Percentiles rank a stretch among this genome's conserved stretches.
Evolutionary conservation across 1,140 invertebrate genomes (phyloP).

Genomic region (Brachionus rotundiformis): DNA sequence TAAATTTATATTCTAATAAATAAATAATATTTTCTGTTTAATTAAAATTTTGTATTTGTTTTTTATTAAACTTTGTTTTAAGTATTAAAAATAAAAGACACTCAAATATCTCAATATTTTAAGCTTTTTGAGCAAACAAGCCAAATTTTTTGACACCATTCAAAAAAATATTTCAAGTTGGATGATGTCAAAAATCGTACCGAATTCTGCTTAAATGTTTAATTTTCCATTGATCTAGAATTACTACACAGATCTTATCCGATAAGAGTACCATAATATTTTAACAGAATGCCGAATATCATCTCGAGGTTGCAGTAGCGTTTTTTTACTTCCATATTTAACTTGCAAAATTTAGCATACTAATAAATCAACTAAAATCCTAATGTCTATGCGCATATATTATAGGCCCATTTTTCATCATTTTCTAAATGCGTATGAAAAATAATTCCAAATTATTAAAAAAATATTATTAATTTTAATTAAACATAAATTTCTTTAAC

Average conservation of each 20-base stretch:
- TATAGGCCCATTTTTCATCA: constrained; percentile 33
- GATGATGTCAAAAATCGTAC: not conserved
- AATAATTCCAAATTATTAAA: constrained; percentile 5
- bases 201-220: not conserved
- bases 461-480: constrained; percentile 43
- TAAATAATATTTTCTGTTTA: too few relatives aligned
- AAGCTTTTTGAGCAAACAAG: not conserved
- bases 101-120: too few relatives aligned
- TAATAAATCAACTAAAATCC: constrained; percentile 16
- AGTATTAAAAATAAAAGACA: too few relatives aligned
- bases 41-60: too few relatives aligned
- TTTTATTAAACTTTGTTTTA: too few relatives aligned
- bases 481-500: constrained; percentile 8
- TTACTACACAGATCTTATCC: not conserved
- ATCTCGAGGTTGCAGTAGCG: not conserved
- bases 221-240: not conserved
- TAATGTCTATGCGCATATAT: constrained; percentile 33
- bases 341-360: constrained; percentile 4
- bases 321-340: constrained; percentile 12
- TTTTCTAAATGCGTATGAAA: constrained; percentile 27
- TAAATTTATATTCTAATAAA: too few relatives aligned
- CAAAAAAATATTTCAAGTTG: not conserved
- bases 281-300: not conserved
- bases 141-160: not conserved
- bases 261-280: not conserved